Percentiles rank a stretch among this genome's conserved stretches.
Conservation (phyloP, 2,888 invertebrate genomes). For the Orthosia gracilis region DNA sequence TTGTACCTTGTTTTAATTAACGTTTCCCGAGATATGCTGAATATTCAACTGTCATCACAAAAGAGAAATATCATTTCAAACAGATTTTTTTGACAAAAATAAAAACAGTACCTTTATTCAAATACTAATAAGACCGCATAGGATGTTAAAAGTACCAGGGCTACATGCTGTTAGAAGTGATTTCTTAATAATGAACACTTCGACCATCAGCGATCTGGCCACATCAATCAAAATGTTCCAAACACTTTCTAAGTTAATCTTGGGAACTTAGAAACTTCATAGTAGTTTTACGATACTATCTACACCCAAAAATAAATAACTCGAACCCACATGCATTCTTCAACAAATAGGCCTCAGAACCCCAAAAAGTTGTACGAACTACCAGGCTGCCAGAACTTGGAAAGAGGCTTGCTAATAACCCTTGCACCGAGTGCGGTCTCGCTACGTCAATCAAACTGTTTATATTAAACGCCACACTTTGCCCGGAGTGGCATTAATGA, state of each 20-base stretch:
- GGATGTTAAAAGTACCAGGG: background rate
- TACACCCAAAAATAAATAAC: slow-evolving; percentile 26
- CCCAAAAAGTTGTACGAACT: slow-evolving; percentile 43
- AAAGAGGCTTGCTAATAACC: slow-evolving; percentile 50
- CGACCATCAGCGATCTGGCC: background rate
- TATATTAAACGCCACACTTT: slow-evolving; percentile 54
- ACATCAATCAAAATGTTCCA: slow-evolving; percentile 23
- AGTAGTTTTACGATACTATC: slow-evolving; percentile 11
- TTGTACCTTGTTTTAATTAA: slow-evolving; percentile 12
- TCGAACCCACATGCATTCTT: slow-evolving; percentile 43
- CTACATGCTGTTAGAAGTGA: background rate
- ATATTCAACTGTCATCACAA: background rate
- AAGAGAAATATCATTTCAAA: background rate
- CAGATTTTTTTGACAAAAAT: background rate
- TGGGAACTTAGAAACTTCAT: slow-evolving; percentile 2
- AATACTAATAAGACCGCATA: no score
- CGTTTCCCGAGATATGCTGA: background rate
- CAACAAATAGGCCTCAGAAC: slow-evolving; percentile 23
- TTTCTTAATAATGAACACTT: background rate
- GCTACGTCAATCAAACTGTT: slow-evolving; percentile 64
- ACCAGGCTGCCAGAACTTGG: slow-evolving; percentile 51
- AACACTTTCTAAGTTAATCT: slow-evolving; percentile 10
- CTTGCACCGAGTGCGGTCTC: slow-evolving; percentile 62
- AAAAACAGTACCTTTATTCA: background rate
- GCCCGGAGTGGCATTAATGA: slow-evolving; percentile 61